A percentile compares a stretch with the other conserved stretches of the same genome.
phyloP scores from a whole-genome alignment of 2,888 invertebrate genomes.

The Scaeva pyrastri region DNA sequence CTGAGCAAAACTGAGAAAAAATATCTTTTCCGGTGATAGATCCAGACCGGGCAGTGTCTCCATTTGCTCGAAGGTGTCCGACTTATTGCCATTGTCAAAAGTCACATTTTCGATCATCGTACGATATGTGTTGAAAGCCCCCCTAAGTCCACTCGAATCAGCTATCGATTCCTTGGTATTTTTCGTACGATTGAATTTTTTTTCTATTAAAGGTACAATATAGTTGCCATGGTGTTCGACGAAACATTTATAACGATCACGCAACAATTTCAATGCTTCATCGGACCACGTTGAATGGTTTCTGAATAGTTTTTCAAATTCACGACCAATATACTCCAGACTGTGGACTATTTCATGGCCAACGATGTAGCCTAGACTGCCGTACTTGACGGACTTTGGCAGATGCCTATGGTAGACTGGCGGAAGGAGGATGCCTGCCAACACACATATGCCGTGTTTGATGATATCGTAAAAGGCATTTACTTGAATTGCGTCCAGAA shows the following conservation, averaged over 20 bases:
- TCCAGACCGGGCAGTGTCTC: slow-evolving; percentile 81
- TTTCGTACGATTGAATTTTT: slow-evolving; percentile 79
- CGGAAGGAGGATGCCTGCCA: slow-evolving; percentile 81
- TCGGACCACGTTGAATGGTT: slow-evolving; percentile 78
- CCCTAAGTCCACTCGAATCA: slow-evolving; percentile 80
- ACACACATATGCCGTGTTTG: slow-evolving; percentile 81
- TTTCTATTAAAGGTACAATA: slow-evolving; percentile 80
- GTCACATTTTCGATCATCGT: slow-evolving; percentile 77
- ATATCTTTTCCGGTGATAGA: slow-evolving; percentile 80
- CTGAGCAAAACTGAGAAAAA: slow-evolving; percentile 81
- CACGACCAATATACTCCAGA: slow-evolving; percentile 80
- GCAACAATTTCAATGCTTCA: slow-evolving; percentile 78
- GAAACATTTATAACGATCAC: slow-evolving; percentile 80
- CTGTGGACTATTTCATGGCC: slow-evolving; percentile 82
- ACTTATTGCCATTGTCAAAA: slow-evolving; percentile 11
- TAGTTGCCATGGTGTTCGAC: slow-evolving; percentile 79
- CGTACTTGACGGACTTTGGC: slow-evolving; percentile 81
- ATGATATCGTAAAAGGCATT: slow-evolving; percentile 81
- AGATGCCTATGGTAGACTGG: slow-evolving; percentile 80
- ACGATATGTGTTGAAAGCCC: slow-evolving; percentile 79
- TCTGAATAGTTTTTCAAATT: slow-evolving; percentile 76
- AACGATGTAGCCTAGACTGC: slow-evolving; percentile 80
- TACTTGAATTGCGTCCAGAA: slow-evolving; percentile 79
- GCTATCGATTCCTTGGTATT: slow-evolving; percentile 82
- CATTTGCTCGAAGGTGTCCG: slow-evolving; percentile 50